These are phyloP conservation scores for Ichneumoninae sp. DNA, from an alignment of 2,888 invertebrate genomes.

Conservation along the genomic window DNA sequence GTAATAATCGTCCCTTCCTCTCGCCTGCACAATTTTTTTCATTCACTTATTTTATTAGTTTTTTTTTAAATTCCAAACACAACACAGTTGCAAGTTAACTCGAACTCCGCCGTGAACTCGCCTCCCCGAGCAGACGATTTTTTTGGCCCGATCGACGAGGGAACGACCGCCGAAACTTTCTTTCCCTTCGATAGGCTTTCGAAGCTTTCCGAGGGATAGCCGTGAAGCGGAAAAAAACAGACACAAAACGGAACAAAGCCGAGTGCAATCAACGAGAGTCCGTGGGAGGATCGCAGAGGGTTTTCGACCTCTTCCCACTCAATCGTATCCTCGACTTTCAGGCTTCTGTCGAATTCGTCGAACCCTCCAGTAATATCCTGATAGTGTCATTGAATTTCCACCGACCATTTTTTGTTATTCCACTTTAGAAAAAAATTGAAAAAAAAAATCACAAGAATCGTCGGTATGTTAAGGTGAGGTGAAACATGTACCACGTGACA, in stretches of 20 bases:
- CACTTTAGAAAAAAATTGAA: too few relatives aligned
- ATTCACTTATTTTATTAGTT: not conserved
- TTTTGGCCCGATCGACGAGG: conserved; percentile 1
- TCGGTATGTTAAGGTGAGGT: too few relatives aligned
- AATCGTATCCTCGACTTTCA: not conserved
- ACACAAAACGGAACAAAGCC: conserved; percentile 5
- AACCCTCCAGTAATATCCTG: not conserved
- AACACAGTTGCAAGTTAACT: not conserved
- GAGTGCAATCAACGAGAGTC: not conserved
- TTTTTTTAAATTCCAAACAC: not conserved
- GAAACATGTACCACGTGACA: too few relatives aligned
- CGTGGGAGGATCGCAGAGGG: not conserved
- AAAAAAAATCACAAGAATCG: too few relatives aligned
- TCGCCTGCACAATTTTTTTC: not conserved
- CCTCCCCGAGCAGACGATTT: conserved; percentile 12
- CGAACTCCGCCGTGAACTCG: not conserved
- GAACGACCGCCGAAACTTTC: conserved; percentile 1
- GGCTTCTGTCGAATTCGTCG: not conserved
- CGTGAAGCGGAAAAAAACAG: not conserved
- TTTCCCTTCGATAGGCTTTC: not conserved
- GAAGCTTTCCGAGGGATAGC: not conserved
- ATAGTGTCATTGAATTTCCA: not conserved
- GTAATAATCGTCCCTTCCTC: not conserved
- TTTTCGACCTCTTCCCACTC: not conserved
- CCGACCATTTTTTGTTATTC: not conserved